phyloP scores from a whole-genome alignment of 2,113 vertebrate species.

The Ovibos moschatus region DNA sequence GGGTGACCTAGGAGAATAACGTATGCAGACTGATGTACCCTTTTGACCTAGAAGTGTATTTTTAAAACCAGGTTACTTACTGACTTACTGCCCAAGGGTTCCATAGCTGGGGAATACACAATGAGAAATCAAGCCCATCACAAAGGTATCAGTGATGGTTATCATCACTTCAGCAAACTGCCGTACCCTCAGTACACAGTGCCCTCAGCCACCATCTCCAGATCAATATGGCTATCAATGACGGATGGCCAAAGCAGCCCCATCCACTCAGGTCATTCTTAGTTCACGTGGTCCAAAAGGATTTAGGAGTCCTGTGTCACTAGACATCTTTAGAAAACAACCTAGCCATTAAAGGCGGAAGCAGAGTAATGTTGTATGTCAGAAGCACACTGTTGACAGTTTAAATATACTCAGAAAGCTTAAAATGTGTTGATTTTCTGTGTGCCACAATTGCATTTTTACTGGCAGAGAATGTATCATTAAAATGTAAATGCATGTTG shows the following conservation, averaged over 20 bases:
- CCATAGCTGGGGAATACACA: conserved; percentile 55
- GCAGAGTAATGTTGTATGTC: conserved; percentile 54
- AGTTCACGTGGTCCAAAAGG: conserved; percentile 73
- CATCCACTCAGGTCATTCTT: conserved; percentile 78
- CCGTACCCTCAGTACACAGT: conserved; percentile 75
- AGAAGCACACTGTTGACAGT: conserved; percentile 62
- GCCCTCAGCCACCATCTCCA: conserved; percentile 79
- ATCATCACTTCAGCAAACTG: conserved; percentile 75
- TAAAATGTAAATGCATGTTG: conserved; percentile 67
- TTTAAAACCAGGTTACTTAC: conserved; percentile 60
- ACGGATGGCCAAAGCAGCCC: conserved; percentile 69
- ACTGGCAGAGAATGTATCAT: conserved; percentile 36
- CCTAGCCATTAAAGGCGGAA: conserved; percentile 69
- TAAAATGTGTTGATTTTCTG: conserved; percentile 74
- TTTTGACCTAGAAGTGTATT: conserved; percentile 68
- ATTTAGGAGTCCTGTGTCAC: conserved; percentile 70
- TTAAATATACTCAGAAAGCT: conserved; percentile 70
- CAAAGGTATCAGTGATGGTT: conserved; percentile 75
- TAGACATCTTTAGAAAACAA: conserved; percentile 71
- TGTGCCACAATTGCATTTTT: conserved; percentile 69
- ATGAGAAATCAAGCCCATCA: conserved; percentile 66
- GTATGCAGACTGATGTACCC: not conserved
- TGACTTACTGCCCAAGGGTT: conserved; percentile 55
- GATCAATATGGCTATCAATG: conserved; percentile 81
- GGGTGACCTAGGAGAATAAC: not conserved